Evolutionary conservation across 2,888 invertebrate genomes (phyloP).

Genomic region (Clistopyga incitator): DNA sequence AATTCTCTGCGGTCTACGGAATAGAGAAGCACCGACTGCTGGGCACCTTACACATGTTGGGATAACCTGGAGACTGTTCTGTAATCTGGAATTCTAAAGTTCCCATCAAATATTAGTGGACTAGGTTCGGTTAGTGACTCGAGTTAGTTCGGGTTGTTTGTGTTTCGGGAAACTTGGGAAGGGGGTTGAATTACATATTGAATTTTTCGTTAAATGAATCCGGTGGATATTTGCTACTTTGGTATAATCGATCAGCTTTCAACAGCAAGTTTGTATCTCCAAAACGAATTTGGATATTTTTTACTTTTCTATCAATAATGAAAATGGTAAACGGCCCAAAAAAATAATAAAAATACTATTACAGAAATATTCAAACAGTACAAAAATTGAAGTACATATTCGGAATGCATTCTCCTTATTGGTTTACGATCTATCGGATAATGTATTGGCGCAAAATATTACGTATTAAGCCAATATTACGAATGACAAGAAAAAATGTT

Average conservation of each 20-base stretch:
- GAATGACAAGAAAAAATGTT: too few relatives aligned
- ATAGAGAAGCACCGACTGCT: neutral
- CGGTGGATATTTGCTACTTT: neutral
- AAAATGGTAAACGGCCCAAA: too few relatives aligned
- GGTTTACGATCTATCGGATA: too few relatives aligned
- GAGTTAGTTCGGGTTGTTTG: too few relatives aligned
- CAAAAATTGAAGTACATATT: too few relatives aligned
- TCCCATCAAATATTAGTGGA: neutral
- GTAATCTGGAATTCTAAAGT: neutral
- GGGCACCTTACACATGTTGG: neutral
- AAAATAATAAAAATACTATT: too few relatives aligned
- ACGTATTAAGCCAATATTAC: too few relatives aligned
- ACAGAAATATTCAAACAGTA: too few relatives aligned
- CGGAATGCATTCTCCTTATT: too few relatives aligned
- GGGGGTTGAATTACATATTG: neutral
- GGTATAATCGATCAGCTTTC: neutral
- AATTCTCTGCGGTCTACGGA: conserved; percentile 26
- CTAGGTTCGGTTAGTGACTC: too few relatives aligned
- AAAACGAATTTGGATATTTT: neutral
- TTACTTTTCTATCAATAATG: too few relatives aligned
- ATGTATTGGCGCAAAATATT: too few relatives aligned
- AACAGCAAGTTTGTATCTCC: neutral
- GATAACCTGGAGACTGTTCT: neutral
- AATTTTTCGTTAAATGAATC: neutral
- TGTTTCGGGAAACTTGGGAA: neutral